phyloP scores from a whole-genome alignment of 2,888 invertebrate species.

The Trisateles emortualis region DNA sequence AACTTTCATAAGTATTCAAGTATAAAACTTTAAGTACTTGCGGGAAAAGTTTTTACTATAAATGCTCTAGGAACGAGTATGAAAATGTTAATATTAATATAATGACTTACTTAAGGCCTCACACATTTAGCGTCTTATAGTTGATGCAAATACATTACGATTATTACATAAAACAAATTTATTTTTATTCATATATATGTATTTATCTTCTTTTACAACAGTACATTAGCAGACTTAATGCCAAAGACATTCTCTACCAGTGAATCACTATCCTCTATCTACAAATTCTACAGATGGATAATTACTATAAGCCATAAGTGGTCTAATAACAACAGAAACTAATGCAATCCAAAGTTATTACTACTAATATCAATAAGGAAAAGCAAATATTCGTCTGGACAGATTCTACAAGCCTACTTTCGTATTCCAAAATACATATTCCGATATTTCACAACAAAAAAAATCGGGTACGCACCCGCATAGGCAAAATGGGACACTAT shows the following conservation, averaged over 20 bases:
- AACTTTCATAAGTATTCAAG: background rate
- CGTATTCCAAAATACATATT: conserved; percentile 10
- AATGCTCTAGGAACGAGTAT: no score
- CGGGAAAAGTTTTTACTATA: background rate
- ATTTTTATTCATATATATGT: no score
- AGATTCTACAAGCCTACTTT: conserved; percentile 9
- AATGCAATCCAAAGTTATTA: background rate
- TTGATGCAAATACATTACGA: no score
- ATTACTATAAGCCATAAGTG: background rate
- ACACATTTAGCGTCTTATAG: no score
- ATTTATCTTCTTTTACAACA: no score
- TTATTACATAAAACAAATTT: no score
- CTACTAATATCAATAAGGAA: conserved; percentile 8
- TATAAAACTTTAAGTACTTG: background rate
- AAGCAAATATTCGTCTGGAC: conserved; percentile 6
- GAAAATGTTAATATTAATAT: no score
- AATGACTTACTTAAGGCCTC: no score
- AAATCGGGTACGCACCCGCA: conserved; percentile 4
- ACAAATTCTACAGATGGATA: background rate
- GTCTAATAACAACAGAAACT: background rate
- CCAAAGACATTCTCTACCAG: no score
- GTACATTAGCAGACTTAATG: no score
- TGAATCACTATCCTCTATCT: background rate
- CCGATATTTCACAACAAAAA: conserved; percentile 17
- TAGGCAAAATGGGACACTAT: conserved; percentile 36